phyloP scores from a whole-genome alignment of 37 sponge, comb jelly and placozoan genomes.

The Hormiphora californensis region DNA sequence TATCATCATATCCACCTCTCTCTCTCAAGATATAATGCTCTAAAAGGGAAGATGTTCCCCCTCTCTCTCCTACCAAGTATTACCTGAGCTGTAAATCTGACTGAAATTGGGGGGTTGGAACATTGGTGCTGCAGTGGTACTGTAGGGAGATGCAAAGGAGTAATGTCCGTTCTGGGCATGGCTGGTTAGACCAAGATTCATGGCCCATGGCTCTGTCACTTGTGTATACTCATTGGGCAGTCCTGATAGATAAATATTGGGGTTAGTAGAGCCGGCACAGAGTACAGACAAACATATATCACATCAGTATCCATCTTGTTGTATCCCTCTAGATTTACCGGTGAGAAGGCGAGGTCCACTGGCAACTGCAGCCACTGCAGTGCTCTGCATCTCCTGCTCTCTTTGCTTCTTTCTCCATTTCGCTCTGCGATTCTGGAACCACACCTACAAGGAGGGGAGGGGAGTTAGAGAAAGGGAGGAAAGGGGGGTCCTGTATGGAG shows the following conservation, averaged over 20 bases:
- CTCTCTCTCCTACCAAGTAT: background rate
- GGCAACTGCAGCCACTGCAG: background rate
- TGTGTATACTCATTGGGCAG: constrained; percentile 12
- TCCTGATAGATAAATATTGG: background rate
- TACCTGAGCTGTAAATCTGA: constrained; percentile 45
- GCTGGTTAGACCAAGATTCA: background rate
- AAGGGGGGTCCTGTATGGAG: no score
- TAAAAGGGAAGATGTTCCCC: background rate
- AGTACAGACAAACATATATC: no score
- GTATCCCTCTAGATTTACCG: background rate
- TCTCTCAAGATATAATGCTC: background rate
- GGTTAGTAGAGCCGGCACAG: no score
- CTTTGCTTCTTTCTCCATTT: constrained; percentile 46
- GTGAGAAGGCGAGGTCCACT: background rate
- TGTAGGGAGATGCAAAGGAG: constrained; percentile 1
- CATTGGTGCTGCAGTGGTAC: constrained; percentile 24
- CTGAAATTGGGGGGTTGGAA: constrained; percentile 35
- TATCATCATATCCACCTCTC: no score
- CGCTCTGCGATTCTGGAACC: constrained; percentile 47
- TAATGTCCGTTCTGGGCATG: background rate
- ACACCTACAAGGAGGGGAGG: background rate
- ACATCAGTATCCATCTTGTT: no score
- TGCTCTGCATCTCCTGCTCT: background rate
- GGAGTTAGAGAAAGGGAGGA: background rate
- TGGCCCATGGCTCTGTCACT: constrained; percentile 14